Base-by-base conservation (phyloP, 2,113 vertebrate genomes). In the Oreochromis tanganicae region DNA sequence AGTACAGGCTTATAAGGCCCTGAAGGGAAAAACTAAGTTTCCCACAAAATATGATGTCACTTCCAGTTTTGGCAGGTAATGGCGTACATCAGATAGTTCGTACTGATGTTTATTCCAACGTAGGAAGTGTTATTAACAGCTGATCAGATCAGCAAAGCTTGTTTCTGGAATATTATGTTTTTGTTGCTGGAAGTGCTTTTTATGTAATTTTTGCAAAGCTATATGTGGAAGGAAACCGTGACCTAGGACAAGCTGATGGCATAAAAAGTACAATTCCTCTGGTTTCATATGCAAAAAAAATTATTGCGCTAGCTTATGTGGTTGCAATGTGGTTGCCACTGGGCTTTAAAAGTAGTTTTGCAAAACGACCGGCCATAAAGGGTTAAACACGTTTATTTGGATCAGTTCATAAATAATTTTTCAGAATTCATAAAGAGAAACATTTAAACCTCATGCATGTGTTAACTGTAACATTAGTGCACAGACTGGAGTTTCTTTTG, bases 211-310 rank as follows among this genome's bases (percentile, higher is more conserved):
- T 57, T 57, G 2, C 56, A 57, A 57, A 57, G 1, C 0, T 57
- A 2, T 57, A 0, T 1, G 56, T 29, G 56, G 13, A 57, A 57
- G 56, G 56, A 14, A 57, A 57, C 24, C 0, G 54, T 57, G 55
- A 29, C 56, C 0, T 0, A 57, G 0, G 56, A 57, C 56, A 57
- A 57, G 7, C 13, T 0, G 56, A 59, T 32, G 57, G 2, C 0
- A 0, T 2, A 6, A 61, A 14, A 32, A 61, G 0, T 32, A 32
- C 57, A 0, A 0, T 0, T 59, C 27, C 57, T 61, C 29, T 0
- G 0, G 29, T 1, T 61, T 3, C 16, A 34, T 34, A 1, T 34
- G 29, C 1, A 61, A 61, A 17, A 10, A 21, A 21, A n/a, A n/a
- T n/a, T n/a, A n/a, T n/a, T n/a, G n/a, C n/a, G n/a, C n/a, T n/a